phyloP scores from a whole-genome alignment of 2,113 vertebrate species.

The Ochotona princeps region DNA sequence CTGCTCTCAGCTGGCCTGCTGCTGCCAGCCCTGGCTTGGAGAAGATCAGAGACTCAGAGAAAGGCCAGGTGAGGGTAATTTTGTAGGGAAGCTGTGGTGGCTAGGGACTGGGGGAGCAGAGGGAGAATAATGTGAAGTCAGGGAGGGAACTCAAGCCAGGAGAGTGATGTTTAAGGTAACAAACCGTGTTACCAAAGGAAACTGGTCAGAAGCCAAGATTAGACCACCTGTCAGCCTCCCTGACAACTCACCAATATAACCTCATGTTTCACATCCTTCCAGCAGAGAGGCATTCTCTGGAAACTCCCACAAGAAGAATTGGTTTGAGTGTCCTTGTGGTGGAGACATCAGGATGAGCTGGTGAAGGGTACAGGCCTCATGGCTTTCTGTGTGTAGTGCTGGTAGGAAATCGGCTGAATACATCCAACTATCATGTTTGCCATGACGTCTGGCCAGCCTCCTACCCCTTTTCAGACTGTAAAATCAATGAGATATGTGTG shows the following conservation, averaged over 20 bases:
- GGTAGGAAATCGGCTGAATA: background rate
- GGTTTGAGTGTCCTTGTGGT: conserved; percentile 1
- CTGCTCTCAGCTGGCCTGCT: conserved; percentile 30
- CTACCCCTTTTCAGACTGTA: conserved; percentile 52
- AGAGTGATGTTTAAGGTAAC: background rate
- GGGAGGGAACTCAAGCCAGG: background rate
- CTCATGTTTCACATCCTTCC: conserved; percentile 26
- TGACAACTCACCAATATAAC: background rate
- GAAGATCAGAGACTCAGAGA: conserved; percentile 10
- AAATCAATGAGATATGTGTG: conserved; percentile 55
- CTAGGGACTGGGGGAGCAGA: background rate
- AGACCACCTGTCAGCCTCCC: background rate
- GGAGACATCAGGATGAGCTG: background rate
- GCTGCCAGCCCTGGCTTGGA: conserved; percentile 9
- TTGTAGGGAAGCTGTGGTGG: background rate
- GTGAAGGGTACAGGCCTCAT: background rate
- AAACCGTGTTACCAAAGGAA: conserved; percentile 36
- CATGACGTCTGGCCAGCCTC: conserved; percentile 43
- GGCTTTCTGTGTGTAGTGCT: background rate
- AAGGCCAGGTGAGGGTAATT: background rate
- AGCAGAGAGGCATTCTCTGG: background rate
- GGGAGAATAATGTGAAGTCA: background rate
- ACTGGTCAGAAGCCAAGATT: background rate
- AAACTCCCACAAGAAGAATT: background rate
- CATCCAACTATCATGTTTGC: background rate